Evolutionary conservation across 1,140 invertebrate species (phyloP).

Genomic region (Magallana angulata): DNA sequence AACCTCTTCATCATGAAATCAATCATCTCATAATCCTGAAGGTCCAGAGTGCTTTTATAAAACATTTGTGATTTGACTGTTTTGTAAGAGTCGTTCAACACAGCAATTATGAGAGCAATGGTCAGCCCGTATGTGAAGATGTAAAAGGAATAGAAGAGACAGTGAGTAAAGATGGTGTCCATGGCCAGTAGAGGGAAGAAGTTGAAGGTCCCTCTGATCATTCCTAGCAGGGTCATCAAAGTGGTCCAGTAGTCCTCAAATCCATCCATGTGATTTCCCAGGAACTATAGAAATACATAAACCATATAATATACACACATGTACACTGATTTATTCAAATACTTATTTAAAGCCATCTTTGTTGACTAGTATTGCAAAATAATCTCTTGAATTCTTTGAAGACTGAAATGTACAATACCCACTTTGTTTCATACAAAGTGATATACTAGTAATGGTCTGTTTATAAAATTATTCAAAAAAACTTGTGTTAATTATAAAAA

Average conservation of each 20-base stretch:
- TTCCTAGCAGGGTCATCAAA: slow-evolving; percentile 64
- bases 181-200: slow-evolving; percentile 61
- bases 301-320: too few relatives aligned
- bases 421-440: too few relatives aligned
- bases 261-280: slow-evolving; percentile 63
- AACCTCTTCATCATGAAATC: slow-evolving; percentile 76
- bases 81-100: slow-evolving; percentile 69
- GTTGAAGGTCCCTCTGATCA: slow-evolving; percentile 67
- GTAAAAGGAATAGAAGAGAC: slow-evolving; percentile 72
- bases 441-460: not conserved
- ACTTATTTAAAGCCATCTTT: too few relatives aligned
- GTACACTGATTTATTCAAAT: too few relatives aligned
- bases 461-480: not conserved
- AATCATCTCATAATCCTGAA: slow-evolving; percentile 76
- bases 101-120: slow-evolving; percentile 66
- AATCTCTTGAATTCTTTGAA: too few relatives aligned
- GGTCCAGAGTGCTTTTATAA: slow-evolving; percentile 71
- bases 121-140: slow-evolving; percentile 70
- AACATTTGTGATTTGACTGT: slow-evolving; percentile 67
- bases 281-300: slow-evolving; percentile 65
- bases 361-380: too few relatives aligned
- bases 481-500: not conserved
- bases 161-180: slow-evolving; percentile 64
- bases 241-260: slow-evolving; percentile 68
- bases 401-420: too few relatives aligned